Evolutionary conservation across 2,797 vertebrate species (phyloP).

Genomic region (Florisuga fusca): DNA sequence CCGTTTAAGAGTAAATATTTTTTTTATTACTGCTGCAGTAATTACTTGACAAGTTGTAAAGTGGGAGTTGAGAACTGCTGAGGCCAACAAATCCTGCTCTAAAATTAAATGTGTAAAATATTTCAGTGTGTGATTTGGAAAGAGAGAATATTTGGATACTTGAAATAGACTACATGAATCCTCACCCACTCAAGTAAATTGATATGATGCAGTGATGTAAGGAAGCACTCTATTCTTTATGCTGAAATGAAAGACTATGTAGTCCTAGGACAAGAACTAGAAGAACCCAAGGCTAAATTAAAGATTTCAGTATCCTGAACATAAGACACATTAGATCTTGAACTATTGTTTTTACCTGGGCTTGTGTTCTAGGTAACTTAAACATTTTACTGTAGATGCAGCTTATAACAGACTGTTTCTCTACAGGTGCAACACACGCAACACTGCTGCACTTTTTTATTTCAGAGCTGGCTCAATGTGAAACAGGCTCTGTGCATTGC

Average conservation of each 20-base stretch:
- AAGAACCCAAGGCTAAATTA: not conserved
- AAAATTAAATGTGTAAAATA: slow-evolving; percentile 44
- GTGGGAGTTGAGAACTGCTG: slow-evolving; percentile 22
- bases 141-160: not conserved
- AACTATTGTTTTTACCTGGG: not conserved
- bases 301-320: not conserved
- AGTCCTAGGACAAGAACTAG: not conserved
- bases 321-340: not conserved
- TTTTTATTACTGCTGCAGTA: not conserved
- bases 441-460: fast-evolving
- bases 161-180: not conserved
- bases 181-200: not conserved
- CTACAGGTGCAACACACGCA: not conserved
- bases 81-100: slow-evolving; percentile 4
- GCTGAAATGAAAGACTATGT: not conserved
- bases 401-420: not conserved
- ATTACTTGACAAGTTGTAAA: slow-evolving; percentile 23
- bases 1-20: not conserved
- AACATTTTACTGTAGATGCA: not conserved
- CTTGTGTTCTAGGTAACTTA: not conserved
- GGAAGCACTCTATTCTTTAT: not conserved
- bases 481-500: not conserved
- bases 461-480: not conserved
- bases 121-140: not conserved
- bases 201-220: not conserved